phyloP scores from a whole-genome alignment of 2,888 invertebrate species.

The Drosophila mulleri region DNA sequence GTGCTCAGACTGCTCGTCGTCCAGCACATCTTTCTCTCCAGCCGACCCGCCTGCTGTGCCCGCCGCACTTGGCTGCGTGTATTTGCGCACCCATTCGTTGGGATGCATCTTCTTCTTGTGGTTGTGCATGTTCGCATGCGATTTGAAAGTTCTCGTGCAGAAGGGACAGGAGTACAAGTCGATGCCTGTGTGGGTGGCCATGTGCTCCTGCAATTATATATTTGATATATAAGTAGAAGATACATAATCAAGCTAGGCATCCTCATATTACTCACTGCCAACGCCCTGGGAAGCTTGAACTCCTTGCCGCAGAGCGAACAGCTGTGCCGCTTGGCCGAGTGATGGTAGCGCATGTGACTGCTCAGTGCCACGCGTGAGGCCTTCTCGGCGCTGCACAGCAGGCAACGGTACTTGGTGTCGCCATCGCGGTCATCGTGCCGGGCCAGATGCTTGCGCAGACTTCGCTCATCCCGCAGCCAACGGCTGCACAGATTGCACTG shows the following conservation, averaged over 20 bases:
- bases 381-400: slow-evolving; percentile 65
- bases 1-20: neutral
- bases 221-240: no score
- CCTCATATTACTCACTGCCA: slow-evolving; percentile 52
- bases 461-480: slow-evolving; percentile 72
- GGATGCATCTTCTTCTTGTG: slow-evolving; percentile 84
- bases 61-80: slow-evolving; percentile 58
- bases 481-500: slow-evolving; percentile 69
- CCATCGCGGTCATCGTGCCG: slow-evolving; percentile 69
- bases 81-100: slow-evolving; percentile 80
- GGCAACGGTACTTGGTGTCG: slow-evolving; percentile 65
- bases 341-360: slow-evolving; percentile 74
- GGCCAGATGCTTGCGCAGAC: slow-evolving; percentile 68
- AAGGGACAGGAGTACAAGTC: slow-evolving; percentile 83
- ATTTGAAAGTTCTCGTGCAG: slow-evolving; percentile 83
- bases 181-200: slow-evolving; percentile 84
- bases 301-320: slow-evolving; percentile 70
- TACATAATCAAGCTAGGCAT: neutral
- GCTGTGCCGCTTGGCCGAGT: slow-evolving; percentile 68
- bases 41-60: slow-evolving; percentile 4
- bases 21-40: neutral
- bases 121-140: slow-evolving; percentile 84
- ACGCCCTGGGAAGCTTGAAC: slow-evolving; percentile 61
- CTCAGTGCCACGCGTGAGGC: slow-evolving; percentile 65
- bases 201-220: slow-evolving; percentile 77